These are phyloP conservation scores for Coelopa frigida DNA, from an alignment of 1,140 invertebrate genomes.

Conservation along the genomic window DNA sequence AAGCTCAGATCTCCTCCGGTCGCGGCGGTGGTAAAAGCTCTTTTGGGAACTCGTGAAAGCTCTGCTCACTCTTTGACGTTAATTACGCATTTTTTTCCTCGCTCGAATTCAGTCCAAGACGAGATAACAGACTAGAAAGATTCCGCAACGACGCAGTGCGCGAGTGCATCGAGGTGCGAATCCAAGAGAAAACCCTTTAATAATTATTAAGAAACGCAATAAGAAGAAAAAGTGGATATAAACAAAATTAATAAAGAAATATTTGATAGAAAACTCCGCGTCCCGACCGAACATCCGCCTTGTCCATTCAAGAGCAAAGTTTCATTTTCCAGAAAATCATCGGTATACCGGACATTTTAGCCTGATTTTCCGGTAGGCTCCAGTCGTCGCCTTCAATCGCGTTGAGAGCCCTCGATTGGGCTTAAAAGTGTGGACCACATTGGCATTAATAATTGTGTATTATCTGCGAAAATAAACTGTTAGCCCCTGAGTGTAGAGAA, in stretches of 20 bases:
- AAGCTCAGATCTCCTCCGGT: too few relatives aligned
- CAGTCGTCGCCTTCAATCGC: too few relatives aligned
- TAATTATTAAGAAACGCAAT: not conserved
- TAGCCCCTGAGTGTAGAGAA: too few relatives aligned
- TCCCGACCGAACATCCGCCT: too few relatives aligned
- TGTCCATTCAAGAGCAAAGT: too few relatives aligned
- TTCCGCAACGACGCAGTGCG: constrained; percentile 16
- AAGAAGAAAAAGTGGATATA: not conserved
- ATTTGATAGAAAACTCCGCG: not conserved
- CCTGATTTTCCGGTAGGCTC: too few relatives aligned
- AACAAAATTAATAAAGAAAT: not conserved
- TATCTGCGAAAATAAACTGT: too few relatives aligned
- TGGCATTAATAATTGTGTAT: too few relatives aligned
- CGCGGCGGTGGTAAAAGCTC: not conserved
- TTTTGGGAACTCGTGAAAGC: not conserved
- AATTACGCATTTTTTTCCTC: constrained; percentile 32
- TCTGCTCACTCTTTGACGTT: constrained; percentile 18
- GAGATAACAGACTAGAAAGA: constrained; percentile 40
- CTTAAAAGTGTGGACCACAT: too few relatives aligned
- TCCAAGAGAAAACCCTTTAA: not conserved
- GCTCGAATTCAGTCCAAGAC: constrained; percentile 38
- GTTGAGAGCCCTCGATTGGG: too few relatives aligned
- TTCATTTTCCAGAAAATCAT: too few relatives aligned
- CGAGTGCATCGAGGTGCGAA: constrained; percentile 2
- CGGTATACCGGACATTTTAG: too few relatives aligned